Percentiles rank a stretch among this genome's conserved stretches.
phyloP scores from a whole-genome alignment of 1,140 invertebrate genomes.

The Zelostemma sp. region DNA sequence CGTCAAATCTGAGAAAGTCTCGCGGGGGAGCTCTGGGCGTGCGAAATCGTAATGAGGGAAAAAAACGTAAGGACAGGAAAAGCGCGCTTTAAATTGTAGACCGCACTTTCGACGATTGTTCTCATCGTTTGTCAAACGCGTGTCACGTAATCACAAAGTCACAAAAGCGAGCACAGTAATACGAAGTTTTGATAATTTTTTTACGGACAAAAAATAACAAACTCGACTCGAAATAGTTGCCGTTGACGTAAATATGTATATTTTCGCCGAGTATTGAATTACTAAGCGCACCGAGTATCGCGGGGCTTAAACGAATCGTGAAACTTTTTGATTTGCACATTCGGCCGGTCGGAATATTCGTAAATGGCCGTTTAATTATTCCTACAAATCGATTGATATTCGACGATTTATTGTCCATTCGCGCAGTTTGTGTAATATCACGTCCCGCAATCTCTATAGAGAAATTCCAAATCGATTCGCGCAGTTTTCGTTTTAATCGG shows the following conservation, averaged over 20 bases:
- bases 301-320: no score
- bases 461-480: background rate
- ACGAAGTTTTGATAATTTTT: conserved; percentile 1
- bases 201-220: background rate
- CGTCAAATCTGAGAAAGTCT: conserved; percentile 49
- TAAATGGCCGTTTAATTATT: no score
- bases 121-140: background rate
- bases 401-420: no score
- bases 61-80: background rate
- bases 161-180: background rate
- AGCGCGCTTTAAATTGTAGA: background rate
- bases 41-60: background rate
- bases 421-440: no score
- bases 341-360: no score
- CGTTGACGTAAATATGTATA: no score
- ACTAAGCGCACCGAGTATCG: no score
- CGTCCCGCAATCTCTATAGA: background rate
- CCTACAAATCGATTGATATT: no score
- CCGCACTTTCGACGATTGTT: background rate
- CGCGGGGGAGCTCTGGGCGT: no score
- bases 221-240: background rate
- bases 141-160: background rate
- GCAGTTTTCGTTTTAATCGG: background rate
- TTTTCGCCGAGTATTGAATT: no score
- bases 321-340: no score